Conservation (phyloP, 2,797 vertebrate species). For the Luscinia luscinia region DNA sequence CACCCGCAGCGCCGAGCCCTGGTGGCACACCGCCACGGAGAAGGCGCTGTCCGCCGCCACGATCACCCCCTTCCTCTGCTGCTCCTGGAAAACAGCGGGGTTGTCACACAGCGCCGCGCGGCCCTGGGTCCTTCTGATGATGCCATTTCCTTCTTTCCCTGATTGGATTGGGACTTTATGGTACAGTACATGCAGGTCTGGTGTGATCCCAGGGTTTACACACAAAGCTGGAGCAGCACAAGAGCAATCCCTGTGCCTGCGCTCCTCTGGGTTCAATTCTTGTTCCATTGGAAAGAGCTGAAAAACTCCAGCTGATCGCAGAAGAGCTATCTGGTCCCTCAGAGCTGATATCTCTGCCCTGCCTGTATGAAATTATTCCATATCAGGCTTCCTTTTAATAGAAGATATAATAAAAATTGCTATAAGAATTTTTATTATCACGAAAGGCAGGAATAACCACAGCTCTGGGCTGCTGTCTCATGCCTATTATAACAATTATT, state of each 20-base stretch:
- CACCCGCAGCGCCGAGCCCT: conserved; percentile 80
- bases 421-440: background rate
- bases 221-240: background rate
- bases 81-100: conserved; percentile 76
- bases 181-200: background rate
- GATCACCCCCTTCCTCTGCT: conserved; percentile 91
- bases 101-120: background rate
- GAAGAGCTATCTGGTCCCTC: background rate
- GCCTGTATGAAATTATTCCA: background rate
- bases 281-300: background rate
- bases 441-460: background rate
- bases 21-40: conserved; percentile 85
- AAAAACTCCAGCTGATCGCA: background rate
- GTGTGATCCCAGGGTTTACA: background rate
- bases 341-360: background rate
- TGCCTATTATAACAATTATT: background rate
- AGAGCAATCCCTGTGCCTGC: background rate
- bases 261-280: background rate
- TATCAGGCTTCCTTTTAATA: background rate
- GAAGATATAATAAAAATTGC: background rate
- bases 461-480: background rate
- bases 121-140: background rate
- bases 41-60: conserved; percentile 89
- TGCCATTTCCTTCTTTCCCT: background rate
- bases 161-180: background rate